A percentile compares a stretch with the other conserved stretches of the same genome.
Evolutionary conservation across 35 echinoderm and acorn worm species (phyloP).

Genomic region (Hemicentrotus pulcherrimus): DNA sequence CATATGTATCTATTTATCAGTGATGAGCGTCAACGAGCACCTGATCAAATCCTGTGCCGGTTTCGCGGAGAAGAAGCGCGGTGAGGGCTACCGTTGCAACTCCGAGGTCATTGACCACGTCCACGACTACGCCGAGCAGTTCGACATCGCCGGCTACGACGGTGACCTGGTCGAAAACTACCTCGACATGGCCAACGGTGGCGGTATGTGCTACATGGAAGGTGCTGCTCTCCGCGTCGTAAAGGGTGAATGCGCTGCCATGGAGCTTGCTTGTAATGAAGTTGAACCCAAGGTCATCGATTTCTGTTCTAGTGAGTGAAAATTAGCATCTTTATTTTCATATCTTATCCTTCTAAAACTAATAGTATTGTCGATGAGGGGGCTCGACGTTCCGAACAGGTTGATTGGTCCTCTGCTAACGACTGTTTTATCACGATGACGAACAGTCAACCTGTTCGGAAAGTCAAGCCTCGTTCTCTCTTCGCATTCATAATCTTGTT

Average conservation of each 20-base stretch:
- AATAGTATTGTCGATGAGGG: too few species aligned
- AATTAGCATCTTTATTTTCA: neutral
- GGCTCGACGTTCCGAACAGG: too few species aligned
- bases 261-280: neutral
- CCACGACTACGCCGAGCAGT: conserved; percentile 20
- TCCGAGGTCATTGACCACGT: conserved; percentile 19
- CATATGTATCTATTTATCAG: neutral
- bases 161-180: neutral
- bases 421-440: too few species aligned
- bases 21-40: neutral
- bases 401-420: too few species aligned
- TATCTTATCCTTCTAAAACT: too few species aligned
- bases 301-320: neutral
- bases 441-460: too few species aligned
- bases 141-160: neutral
- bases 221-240: neutral
- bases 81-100: neutral
- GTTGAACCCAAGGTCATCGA: neutral
- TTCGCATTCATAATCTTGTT: too few species aligned
- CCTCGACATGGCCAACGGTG: neutral
- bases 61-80: neutral
- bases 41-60: neutral
- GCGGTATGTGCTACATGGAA: neutral
- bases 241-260: neutral
- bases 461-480: too few species aligned